Percentiles rank a stretch among this genome's conserved stretches.
phyloP scores from a whole-genome alignment of 2,888 invertebrate genomes.

The Euplexia lucipara region DNA sequence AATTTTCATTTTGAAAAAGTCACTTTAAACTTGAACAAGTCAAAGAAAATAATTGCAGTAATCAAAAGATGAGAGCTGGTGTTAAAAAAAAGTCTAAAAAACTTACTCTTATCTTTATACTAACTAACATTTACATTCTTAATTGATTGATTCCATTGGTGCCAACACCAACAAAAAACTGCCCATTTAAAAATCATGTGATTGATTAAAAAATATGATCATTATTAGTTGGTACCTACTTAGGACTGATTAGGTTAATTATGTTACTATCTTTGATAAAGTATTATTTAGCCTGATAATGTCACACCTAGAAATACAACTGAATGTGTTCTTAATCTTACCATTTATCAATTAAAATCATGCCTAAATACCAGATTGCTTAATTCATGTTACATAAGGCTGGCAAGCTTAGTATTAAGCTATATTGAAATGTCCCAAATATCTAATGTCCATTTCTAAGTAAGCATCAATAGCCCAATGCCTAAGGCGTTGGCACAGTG shows the following conservation, averaged over 20 bases:
- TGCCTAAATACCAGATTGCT: not conserved
- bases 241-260: constrained; percentile 62
- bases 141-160: constrained; percentile 30
- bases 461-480: too few relatives aligned
- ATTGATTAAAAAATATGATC: constrained; percentile 67
- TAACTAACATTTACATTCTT: constrained; percentile 2
- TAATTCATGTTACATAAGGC: not conserved
- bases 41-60: not conserved
- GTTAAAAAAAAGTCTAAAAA: not conserved
- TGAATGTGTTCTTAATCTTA: constrained; percentile 27
- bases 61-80: not conserved
- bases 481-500: too few relatives aligned
- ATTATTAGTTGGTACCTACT: constrained; percentile 55
- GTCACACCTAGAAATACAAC: constrained; percentile 24
- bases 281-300: constrained; percentile 44
- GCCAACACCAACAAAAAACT: constrained; percentile 41
- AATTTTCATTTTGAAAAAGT: not conserved
- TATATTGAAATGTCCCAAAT: not conserved
- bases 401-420: too few relatives aligned
- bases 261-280: constrained; percentile 50
- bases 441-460: too few relatives aligned
- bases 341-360: constrained; percentile 31
- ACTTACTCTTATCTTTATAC: not conserved
- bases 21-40: not conserved
- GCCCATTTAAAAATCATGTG: constrained; percentile 68